Percentiles rank a stretch among this genome's conserved stretches.
Conservation (phyloP, 2,888 invertebrate genomes). For the Linyphia triangularis region DNA sequence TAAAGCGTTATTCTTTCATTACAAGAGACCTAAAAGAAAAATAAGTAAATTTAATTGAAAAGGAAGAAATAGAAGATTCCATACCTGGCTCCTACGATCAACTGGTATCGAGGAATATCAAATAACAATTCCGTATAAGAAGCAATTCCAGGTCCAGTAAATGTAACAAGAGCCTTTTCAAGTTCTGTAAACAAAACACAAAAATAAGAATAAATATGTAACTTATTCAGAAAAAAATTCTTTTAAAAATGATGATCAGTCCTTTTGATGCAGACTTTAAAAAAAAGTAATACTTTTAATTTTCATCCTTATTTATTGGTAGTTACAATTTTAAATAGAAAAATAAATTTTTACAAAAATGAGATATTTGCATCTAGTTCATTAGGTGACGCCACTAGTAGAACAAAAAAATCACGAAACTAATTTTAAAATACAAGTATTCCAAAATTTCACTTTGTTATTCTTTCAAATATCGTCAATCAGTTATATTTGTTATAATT, state of each 20-base stretch:
- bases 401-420: too few species aligned
- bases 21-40: neutral
- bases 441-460: too few species aligned
- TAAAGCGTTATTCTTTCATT: neutral
- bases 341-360: neutral
- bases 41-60: neutral
- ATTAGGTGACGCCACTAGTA: too few species aligned
- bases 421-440: too few species aligned
- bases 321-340: neutral
- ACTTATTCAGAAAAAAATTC: neutral
- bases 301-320: too few species aligned
- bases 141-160: slow-evolving; percentile 86
- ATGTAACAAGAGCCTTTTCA: slow-evolving; percentile 80
- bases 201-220: neutral
- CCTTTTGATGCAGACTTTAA: too few species aligned
- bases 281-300: too few species aligned
- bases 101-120: slow-evolving; percentile 91
- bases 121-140: slow-evolving; percentile 91
- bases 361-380: neutral
- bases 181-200: slow-evolving; percentile 56
- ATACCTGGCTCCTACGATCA: slow-evolving; percentile 93
- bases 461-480: too few species aligned
- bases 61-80: neutral
- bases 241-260: too few species aligned
- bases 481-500: too few species aligned